These are phyloP conservation scores for Venustoraphidia nigricollis DNA, from an alignment of 2,888 invertebrate genomes.

Conservation along the genomic window DNA sequence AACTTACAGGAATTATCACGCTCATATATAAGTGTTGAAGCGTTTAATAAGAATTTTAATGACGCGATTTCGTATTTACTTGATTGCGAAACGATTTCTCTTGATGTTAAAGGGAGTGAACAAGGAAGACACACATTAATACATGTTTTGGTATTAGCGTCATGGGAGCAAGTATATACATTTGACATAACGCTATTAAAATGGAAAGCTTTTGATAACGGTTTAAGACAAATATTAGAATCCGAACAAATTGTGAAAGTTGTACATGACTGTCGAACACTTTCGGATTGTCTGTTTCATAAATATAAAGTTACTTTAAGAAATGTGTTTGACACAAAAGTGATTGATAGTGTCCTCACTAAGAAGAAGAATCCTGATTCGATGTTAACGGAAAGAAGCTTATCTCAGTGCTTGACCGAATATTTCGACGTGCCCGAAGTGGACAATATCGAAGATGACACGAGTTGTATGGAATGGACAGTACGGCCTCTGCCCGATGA, in stretches of 20 bases:
- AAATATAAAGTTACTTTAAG: conserved; percentile 36
- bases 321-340: conserved; percentile 47
- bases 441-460: conserved; percentile 28
- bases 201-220: conserved; percentile 33
- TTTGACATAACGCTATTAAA: conserved; percentile 9
- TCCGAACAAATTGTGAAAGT: conserved; percentile 34
- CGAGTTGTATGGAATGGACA: conserved; percentile 24
- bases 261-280: conserved; percentile 38
- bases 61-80: too few relatives aligned
- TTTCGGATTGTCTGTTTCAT: conserved; percentile 41
- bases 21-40: too few relatives aligned
- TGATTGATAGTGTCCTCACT: conserved; percentile 31
- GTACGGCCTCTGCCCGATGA: conserved; percentile 28
- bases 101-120: too few relatives aligned
- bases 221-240: conserved; percentile 31
- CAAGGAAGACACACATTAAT: too few relatives aligned
- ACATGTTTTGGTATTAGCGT: too few relatives aligned
- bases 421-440: conserved; percentile 30
- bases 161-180: too few relatives aligned
- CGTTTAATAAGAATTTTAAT: too few relatives aligned
- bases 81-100: too few relatives aligned
- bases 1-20: too few relatives aligned
- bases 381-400: conserved; percentile 26
- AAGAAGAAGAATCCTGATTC: conserved; percentile 29
- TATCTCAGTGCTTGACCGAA: conserved; percentile 28